phyloP scores from a whole-genome alignment of 2,113 vertebrate genomes.

The Cheirogaleus medius region DNA sequence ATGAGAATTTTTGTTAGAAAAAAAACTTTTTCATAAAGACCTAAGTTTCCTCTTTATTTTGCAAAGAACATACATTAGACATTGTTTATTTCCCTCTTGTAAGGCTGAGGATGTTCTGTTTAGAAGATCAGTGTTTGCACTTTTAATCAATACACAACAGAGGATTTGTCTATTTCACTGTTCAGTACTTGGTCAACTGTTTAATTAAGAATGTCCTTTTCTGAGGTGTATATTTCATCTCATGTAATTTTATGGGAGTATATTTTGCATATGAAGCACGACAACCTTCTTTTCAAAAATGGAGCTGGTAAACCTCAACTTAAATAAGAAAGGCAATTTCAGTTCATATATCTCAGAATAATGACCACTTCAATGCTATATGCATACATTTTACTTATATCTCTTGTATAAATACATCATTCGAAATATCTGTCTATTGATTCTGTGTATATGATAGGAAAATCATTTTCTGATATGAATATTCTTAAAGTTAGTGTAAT shows the following conservation, averaged over 20 bases:
- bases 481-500: neutral
- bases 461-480: neutral
- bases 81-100: neutral
- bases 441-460: neutral
- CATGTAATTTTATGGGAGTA: neutral
- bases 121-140: neutral
- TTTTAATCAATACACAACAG: conserved; percentile 34
- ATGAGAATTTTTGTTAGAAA: conserved; percentile 13
- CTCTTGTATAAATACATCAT: neutral
- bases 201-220: conserved; percentile 15
- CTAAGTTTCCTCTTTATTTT: neutral
- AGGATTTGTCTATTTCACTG: neutral
- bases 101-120: neutral
- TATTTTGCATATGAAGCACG: conserved; percentile 40
- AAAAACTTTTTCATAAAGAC: neutral
- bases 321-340: conserved; percentile 23
- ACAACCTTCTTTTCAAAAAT: neutral
- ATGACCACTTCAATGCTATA: neutral
- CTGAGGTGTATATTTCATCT: neutral
- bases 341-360: neutral
- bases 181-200: neutral
- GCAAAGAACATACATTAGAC: neutral
- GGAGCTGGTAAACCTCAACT: neutral
- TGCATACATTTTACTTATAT: neutral
- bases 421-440: conserved; percentile 23